Evolutionary conservation across 2,797 vertebrate genomes (phyloP), one percentile per base, ranked within the genome.

Genomic region (Halcyon badia): DNA sequence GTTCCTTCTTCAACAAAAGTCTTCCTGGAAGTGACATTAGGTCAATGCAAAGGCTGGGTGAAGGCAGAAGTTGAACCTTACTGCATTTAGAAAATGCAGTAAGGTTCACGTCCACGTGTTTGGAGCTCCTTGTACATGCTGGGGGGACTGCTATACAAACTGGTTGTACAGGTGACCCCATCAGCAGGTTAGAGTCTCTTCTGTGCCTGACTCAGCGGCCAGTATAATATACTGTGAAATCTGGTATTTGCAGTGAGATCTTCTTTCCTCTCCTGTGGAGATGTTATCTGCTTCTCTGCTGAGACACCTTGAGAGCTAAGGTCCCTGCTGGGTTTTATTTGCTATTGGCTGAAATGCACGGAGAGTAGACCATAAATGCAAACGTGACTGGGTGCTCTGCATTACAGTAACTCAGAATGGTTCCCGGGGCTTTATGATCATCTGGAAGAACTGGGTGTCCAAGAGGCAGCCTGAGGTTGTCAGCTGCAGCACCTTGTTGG

Each of bases 321-420:
- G 68, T 42, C 35, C 68, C 89, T 96, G 64, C 69, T 96, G 69
- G 3, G 19, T 46, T 93, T 85, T 88, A 70, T 92, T 94, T 90
- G 19, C 28, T 71, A 4, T 28, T 86, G 72, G 35, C 68, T 94
- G 85, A 84, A 1, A 9, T 64, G 37, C 41, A 46, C 11, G 61
- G 60, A 65, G 52, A 65, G 69, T 52, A 88, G 78, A 87, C 95
- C 71, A 82, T 49, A 76, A 82, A 95, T 9, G 33, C 89, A 81
- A 94, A 48, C 31, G 35, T 14, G 69, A 35, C 54, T 83, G 1
- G 0, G 31, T 66, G 71, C 58, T 31, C 14, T 83, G 83, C 37
- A 41, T 30, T 86, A 70, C 62, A 60, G 17, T 62, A 58, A 44
- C 70, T 84, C 46, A 88, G 71, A 69, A 37, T 42, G 26, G 18